Percentiles rank a stretch among this genome's conserved stretches.
Evolutionary conservation across 2,113 vertebrate genomes (phyloP).

Genomic region (Plotosus lineatus): DNA sequence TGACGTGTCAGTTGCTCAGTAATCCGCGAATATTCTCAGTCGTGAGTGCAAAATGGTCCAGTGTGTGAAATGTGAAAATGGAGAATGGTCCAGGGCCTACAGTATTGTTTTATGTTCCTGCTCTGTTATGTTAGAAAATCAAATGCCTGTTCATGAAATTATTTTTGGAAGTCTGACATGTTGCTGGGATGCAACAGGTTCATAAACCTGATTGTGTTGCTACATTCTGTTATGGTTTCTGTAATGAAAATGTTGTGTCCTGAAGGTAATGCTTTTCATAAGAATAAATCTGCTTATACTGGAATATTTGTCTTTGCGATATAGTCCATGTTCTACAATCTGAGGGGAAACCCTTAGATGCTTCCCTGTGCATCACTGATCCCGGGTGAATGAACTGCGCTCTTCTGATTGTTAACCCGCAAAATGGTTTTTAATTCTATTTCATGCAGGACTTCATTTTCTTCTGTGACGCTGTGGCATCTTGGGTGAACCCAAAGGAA

Average conservation of each 20-base stretch:
- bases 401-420: neutral
- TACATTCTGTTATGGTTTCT: neutral
- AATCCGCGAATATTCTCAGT: too few species aligned
- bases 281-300: neutral
- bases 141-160: too few species aligned
- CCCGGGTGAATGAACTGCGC: neutral
- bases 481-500: constrained; percentile 91
- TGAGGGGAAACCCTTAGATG: neutral
- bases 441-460: constrained; percentile 88
- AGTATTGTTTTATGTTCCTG: too few species aligned
- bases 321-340: neutral
- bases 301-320: neutral
- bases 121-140: too few species aligned
- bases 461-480: constrained; percentile 94
- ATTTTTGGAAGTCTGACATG: too few species aligned
- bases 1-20: too few species aligned
- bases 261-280: neutral
- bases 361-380: neutral
- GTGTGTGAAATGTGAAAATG: too few species aligned
- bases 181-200: too few species aligned
- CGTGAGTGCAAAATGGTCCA: too few species aligned
- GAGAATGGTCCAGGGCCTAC: too few species aligned
- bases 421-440: neutral
- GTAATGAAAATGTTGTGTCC: neutral
- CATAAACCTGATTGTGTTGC: neutral